Base-by-base conservation (phyloP, 2,888 invertebrate genomes). In the Polymixis lichenea region DNA sequence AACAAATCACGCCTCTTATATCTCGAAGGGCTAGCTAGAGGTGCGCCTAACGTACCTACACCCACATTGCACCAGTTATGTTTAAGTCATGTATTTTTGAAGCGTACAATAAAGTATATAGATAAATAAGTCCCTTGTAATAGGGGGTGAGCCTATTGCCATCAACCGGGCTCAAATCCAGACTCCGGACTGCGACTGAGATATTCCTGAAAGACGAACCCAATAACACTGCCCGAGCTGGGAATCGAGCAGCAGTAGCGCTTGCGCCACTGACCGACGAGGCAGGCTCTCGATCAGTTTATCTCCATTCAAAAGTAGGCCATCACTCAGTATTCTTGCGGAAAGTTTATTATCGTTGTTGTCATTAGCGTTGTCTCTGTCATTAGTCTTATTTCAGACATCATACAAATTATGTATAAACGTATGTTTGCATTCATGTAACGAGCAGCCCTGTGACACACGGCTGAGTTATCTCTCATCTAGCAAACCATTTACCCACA, bases 401-500 rank as follows among this genome's bases (percentile, higher is more conserved):
- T n/a, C 5, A 13, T 38, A 22, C 17, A 25, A 11, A 60, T 72
- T n/a, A 25, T 60, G 22, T 38, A 38, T 38, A 71, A 25, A 49
- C 46, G 6, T 49, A 17, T 32, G 28, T 51, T 32, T 58, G 49
- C 72, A 51, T 60, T 64, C 43, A 58, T 46, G 53, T 65, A 53
- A 51, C 61, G 19, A 62, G 17, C 25, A 78, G 62, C 77, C 73
- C 73, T 81, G 53, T 61, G 43, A 28, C 49, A 68, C 68, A 32
- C 55, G 28, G 53, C 32, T 58, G 60, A 77, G 60, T 67, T 75
- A 84, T 75, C 70, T 78, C 43, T 76, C 78, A 68, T 74, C 75
- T 53, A 72, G 64, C 64, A 74, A 83, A 83, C 72, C 62, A 72
- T 81, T 82, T 75, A 76, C 80, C 77, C 68, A 75, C 86, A 79